A percentile compares a stretch with the other conserved stretches of the same genome.
Conservation (phyloP, 1,140 invertebrate genomes). For the Pseudomyrmex concolor region DNA sequence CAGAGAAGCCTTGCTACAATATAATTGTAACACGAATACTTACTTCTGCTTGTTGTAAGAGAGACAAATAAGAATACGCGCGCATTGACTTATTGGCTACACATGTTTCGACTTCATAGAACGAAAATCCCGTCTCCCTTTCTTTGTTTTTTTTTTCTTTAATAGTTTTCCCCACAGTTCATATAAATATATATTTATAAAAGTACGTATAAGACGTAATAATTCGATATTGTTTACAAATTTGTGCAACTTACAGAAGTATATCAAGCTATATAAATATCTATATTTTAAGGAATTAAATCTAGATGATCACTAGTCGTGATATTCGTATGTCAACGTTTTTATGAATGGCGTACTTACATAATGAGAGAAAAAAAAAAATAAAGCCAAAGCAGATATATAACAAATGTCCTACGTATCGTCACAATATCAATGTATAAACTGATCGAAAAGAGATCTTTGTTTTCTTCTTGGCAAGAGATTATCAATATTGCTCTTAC, state of each 20-base stretch:
- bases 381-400: conserved; percentile 21
- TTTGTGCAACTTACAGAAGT: conserved; percentile 67
- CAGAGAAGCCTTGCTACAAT: conserved; percentile 59
- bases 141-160: background rate
- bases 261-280: conserved; percentile 45
- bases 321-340: conserved; percentile 50
- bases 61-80: background rate
- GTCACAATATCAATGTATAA: conserved; percentile 10
- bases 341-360: conserved; percentile 28
- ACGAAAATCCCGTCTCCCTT: background rate
- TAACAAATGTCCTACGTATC: background rate
- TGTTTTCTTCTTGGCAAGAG: background rate
- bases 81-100: too few species aligned
- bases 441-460: conserved; percentile 24
- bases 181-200: conserved; percentile 72
- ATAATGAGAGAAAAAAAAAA: conserved; percentile 28
- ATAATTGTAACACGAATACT: conserved; percentile 22
- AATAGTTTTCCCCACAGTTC: conserved; percentile 43
- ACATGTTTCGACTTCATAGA: conserved; percentile 20
- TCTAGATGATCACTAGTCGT: conserved; percentile 43
- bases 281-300: conserved; percentile 49
- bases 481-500: too few species aligned
- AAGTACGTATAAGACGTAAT: conserved; percentile 64
- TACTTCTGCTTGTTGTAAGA: background rate
- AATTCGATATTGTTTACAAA: conserved; percentile 64